Conservation (phyloP, 2,888 invertebrate genomes). For the Drosophila prolongata region DNA sequence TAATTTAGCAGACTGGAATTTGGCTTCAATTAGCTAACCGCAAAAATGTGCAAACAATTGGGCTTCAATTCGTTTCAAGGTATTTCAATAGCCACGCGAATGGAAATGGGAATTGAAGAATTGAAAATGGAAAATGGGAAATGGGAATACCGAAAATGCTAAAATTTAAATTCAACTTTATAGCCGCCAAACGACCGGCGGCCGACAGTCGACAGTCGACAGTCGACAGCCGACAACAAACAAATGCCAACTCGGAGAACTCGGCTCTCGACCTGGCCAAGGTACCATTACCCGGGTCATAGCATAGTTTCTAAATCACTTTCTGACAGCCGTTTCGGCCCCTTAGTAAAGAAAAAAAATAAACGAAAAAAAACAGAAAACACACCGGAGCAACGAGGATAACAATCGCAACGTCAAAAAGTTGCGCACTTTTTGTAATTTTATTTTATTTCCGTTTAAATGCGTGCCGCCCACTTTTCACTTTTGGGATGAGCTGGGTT, state of each 20-base stretch:
- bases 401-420: conserved; percentile 76
- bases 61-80: conserved; percentile 61
- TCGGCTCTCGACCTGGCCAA: conserved; percentile 29
- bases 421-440: conserved; percentile 80
- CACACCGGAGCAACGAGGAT: conserved; percentile 54
- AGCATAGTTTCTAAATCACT: conserved; percentile 78
- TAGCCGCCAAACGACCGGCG: conserved; percentile 55
- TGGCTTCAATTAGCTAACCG: conserved; percentile 27
- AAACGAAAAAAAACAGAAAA: conserved; percentile 1
- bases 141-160: conserved; percentile 35
- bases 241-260: conserved; percentile 38
- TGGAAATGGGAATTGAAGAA: neutral
- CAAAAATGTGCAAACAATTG: conserved; percentile 52
- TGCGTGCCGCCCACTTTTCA: conserved; percentile 57
- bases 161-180: conserved; percentile 77
- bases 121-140: neutral
- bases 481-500: conserved; percentile 26
- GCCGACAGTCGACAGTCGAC: conserved; percentile 32
- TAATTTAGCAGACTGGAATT: conserved; percentile 19
- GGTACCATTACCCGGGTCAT: conserved; percentile 26
- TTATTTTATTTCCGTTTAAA: conserved; percentile 79
- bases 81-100: conserved; percentile 42
- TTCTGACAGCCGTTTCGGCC: conserved; percentile 71
- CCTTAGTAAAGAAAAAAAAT: conserved; percentile 6
- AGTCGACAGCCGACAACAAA: conserved; percentile 51